Evolutionary conservation across 2,797 vertebrate species (phyloP).

Genomic region (Chelon labrosus): DNA sequence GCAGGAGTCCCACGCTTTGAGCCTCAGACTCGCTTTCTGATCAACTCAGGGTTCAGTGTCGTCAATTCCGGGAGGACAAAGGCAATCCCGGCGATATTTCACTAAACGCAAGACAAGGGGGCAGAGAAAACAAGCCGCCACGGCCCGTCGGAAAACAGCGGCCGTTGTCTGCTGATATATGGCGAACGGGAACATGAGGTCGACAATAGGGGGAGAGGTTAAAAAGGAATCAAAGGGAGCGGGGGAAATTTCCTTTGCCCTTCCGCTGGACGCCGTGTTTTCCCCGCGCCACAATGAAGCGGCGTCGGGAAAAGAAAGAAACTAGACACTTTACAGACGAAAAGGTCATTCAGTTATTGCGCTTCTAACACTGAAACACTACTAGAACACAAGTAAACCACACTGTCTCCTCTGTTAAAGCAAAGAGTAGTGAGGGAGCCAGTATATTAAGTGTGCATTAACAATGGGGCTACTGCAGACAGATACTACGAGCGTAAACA

Average conservation of each 20-base stretch:
- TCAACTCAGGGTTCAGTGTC: slow-evolving; percentile 4
- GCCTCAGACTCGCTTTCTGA: not conserved
- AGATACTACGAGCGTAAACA: slow-evolving; percentile 48
- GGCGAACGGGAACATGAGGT: slow-evolving; percentile 10
- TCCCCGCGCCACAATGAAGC: not conserved
- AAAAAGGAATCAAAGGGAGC: slow-evolving; percentile 8
- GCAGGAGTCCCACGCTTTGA: no score
- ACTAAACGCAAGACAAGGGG: slow-evolving; percentile 4
- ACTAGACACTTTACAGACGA: slow-evolving; percentile 27
- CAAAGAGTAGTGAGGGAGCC: slow-evolving; percentile 28
- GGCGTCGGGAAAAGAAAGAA: slow-evolving; percentile 8
- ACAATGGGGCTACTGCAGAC: slow-evolving; percentile 23
- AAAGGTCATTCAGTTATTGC: slow-evolving; percentile 22
- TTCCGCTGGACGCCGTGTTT: slow-evolving; percentile 25
- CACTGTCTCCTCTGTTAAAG: slow-evolving; percentile 45
- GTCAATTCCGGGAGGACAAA: slow-evolving; percentile 53
- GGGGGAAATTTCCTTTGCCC: slow-evolving; percentile 7
- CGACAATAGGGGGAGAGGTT: slow-evolving; percentile 17
- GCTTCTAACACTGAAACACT: slow-evolving; percentile 34
- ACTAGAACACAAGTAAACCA: slow-evolving; percentile 50
- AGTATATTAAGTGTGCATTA: slow-evolving; percentile 53
- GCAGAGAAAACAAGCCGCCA: slow-evolving; percentile 24
- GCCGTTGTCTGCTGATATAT: slow-evolving; percentile 31
- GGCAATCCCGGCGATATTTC: slow-evolving; percentile 28
- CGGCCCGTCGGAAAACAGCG: slow-evolving; percentile 31